Conservation (phyloP, 2,113 vertebrate species). For the Carettochelys insculpta region DNA sequence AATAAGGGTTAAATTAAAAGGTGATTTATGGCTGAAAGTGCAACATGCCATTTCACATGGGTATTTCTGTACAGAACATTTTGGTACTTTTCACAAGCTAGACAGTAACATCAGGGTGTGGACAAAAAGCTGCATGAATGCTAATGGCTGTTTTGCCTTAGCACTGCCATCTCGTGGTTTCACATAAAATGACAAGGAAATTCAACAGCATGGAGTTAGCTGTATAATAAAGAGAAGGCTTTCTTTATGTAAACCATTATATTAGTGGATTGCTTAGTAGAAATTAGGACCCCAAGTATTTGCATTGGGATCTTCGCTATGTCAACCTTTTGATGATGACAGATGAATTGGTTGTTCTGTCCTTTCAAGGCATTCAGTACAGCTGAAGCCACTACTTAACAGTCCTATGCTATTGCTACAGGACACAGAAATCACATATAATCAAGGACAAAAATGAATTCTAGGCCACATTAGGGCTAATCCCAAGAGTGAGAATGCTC, state of each 20-base stretch:
- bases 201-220: rapidly evolving
- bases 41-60: neutral
- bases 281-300: neutral
- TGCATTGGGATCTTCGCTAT: neutral
- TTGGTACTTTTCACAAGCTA: neutral
- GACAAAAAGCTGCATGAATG: neutral
- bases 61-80: neutral
- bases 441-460: rapidly evolving
- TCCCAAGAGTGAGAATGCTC: too few species aligned
- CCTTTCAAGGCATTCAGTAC: neutral
- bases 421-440: neutral
- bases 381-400: neutral
- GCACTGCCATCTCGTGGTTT: conserved; percentile 34
- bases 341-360: neutral
- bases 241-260: neutral
- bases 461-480: neutral
- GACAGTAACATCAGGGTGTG: rapidly evolving
- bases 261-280: neutral
- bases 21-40: neutral
- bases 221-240: neutral
- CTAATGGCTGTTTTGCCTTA: neutral
- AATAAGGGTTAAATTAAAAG: neutral
- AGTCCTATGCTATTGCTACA: neutral
- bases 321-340: neutral
- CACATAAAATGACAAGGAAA: neutral